Percentiles rank a stretch among this genome's conserved stretches.
Evolutionary conservation across 2,888 invertebrate species (phyloP).

Genomic region (Nymphalis polychloros): DNA sequence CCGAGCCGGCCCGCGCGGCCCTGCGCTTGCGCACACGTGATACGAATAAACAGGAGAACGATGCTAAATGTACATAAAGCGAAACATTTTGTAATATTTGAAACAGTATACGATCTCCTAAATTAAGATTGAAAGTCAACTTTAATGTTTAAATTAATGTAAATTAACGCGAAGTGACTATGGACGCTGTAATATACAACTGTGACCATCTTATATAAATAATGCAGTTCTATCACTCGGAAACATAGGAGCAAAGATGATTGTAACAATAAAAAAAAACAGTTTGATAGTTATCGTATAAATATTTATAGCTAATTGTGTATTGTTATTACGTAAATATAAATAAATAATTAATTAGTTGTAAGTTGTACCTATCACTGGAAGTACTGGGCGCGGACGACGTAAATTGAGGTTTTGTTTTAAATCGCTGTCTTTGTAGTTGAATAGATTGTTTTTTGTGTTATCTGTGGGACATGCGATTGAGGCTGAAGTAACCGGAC

Average conservation of each 20-base stretch:
- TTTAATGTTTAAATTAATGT: constrained; percentile 74
- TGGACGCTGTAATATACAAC: constrained; percentile 68
- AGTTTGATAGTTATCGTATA: constrained; percentile 81
- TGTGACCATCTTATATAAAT: constrained; percentile 64
- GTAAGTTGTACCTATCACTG: constrained; percentile 78
- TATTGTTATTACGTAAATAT: constrained; percentile 82
- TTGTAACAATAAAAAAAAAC: constrained; percentile 75
- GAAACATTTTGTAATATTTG: constrained; percentile 81
- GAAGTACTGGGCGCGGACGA: constrained; percentile 66
- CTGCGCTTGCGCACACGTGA: constrained; percentile 50
- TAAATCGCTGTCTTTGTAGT: constrained; percentile 51
- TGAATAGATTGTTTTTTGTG: constrained; percentile 54
- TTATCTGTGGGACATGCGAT: constrained; percentile 13
- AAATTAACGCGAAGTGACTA: constrained; percentile 68
- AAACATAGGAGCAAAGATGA: constrained; percentile 69
- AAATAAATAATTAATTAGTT: constrained; percentile 81
- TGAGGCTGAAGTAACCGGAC: not conserved
- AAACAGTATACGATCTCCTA: constrained; percentile 83
- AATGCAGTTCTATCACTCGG: constrained; percentile 62
- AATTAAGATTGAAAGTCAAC: constrained; percentile 82
- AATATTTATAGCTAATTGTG: constrained; percentile 83
- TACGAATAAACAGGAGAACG: constrained; percentile 72
- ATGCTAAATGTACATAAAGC: constrained; percentile 79
- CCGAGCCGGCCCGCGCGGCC: constrained; percentile 20
- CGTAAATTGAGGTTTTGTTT: constrained; percentile 10